Conservation (phyloP, 2,797 vertebrate genomes). For the Onychomys arenicola region DNA sequence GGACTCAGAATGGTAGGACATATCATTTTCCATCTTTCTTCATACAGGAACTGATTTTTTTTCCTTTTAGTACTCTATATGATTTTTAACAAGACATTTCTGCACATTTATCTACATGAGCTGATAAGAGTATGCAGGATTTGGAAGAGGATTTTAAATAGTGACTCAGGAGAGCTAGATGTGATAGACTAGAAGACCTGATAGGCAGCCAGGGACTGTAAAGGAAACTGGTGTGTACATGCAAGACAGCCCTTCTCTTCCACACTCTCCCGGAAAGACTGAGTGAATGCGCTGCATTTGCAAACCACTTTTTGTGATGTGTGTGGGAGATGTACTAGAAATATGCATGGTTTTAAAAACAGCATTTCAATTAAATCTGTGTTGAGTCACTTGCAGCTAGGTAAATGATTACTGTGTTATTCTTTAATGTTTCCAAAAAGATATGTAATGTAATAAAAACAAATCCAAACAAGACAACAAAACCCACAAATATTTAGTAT, state of each 20-base stretch:
- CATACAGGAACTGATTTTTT: neutral
- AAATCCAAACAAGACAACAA: neutral
- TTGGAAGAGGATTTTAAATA: slow-evolving; percentile 62
- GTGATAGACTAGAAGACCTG: slow-evolving; percentile 64
- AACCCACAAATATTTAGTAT: neutral
- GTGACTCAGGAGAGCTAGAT: slow-evolving; percentile 41
- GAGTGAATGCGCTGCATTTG: slow-evolving; percentile 47
- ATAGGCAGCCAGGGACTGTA: slow-evolving; percentile 76
- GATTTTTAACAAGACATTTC: slow-evolving; percentile 27
- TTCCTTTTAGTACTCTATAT: neutral
- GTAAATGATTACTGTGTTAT: slow-evolving; percentile 77
- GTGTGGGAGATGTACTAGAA: slow-evolving; percentile 77
- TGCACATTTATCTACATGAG: slow-evolving; percentile 54
- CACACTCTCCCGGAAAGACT: slow-evolving; percentile 80
- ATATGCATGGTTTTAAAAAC: slow-evolving; percentile 64
- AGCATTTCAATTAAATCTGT: slow-evolving; percentile 86
- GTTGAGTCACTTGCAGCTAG: slow-evolving; percentile 81
- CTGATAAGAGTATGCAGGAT: slow-evolving; percentile 28
- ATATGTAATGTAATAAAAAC: neutral
- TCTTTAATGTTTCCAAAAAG: slow-evolving; percentile 62
- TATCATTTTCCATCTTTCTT: neutral
- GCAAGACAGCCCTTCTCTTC: slow-evolving; percentile 86
- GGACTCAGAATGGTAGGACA: neutral
- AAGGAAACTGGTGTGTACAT: slow-evolving; percentile 81
- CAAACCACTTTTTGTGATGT: slow-evolving; percentile 27